Evolutionary conservation across 2,888 invertebrate species (phyloP).

Genomic region (Rugalucina vietnamica): DNA sequence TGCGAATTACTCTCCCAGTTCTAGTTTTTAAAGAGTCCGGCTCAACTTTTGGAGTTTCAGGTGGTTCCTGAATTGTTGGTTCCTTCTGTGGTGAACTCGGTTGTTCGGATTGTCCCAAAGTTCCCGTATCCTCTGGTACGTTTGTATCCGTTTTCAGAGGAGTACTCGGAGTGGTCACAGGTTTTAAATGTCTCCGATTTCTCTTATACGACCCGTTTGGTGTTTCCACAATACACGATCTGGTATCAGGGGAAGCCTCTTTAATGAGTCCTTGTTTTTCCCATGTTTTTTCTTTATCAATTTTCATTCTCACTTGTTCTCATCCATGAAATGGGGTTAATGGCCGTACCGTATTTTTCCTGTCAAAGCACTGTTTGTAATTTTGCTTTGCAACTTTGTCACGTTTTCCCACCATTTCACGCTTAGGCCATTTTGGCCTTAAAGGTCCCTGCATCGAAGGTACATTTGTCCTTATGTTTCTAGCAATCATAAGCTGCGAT

Average conservation of each 20-base stretch:
- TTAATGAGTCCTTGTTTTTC: not conserved
- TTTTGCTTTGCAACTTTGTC: constrained; percentile 3
- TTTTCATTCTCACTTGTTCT: not conserved
- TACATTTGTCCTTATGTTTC: constrained; percentile 31
- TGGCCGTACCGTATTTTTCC: not conserved
- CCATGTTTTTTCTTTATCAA: not conserved
- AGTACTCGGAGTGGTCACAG: not conserved
- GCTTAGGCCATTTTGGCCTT: constrained; percentile 37
- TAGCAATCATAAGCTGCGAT: constrained; percentile 48
- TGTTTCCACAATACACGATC: not conserved
- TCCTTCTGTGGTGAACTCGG: not conserved
- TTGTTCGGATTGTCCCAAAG: not conserved
- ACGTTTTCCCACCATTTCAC: not conserved
- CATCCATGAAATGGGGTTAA: not conserved
- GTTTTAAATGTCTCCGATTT: not conserved
- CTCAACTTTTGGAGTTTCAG: not conserved
- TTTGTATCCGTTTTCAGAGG: not conserved
- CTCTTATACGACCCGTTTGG: not conserved
- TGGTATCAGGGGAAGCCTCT: not conserved
- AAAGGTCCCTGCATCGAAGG: constrained; percentile 25
- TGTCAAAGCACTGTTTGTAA: not conserved
- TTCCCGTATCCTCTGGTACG: not conserved
- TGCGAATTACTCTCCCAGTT: not conserved
- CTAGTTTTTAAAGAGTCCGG: not conserved
- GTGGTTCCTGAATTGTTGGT: not conserved